Conservation (phyloP, 23 tunicate genomes). For the Clavelina lepadiformis region DNA sequence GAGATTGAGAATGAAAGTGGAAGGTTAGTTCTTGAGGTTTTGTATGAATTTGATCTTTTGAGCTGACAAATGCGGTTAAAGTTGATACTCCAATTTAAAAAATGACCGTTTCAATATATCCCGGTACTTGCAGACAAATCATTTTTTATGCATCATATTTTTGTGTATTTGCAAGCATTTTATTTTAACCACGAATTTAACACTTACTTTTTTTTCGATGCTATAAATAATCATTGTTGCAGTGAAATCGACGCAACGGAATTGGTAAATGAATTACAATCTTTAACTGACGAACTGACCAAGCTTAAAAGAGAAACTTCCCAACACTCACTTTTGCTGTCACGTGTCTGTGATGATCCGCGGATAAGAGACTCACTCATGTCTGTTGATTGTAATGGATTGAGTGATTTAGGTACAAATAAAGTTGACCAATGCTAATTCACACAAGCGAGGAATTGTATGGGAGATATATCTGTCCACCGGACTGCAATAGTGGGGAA, state of each 20-base stretch:
- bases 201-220: no score
- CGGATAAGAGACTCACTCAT: constrained; percentile 15
- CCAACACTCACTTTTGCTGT: constrained; percentile 22
- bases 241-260: constrained; percentile 32
- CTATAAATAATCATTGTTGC: background rate
- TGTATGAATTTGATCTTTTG: background rate
- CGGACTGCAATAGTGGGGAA: no score
- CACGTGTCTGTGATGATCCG: constrained; percentile 21
- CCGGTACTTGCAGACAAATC: no score
- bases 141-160: no score
- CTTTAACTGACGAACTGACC: constrained; percentile 28
- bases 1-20: constrained; percentile 19
- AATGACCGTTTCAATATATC: background rate
- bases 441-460: no score
- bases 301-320: constrained; percentile 24
- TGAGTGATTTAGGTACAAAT: background rate
- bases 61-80: background rate
- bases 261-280: constrained; percentile 16
- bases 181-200: no score
- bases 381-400: constrained; percentile 12
- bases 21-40: background rate
- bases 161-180: no score
- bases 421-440: no score
- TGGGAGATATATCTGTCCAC: no score
- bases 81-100: background rate